Conservation (phyloP, 1,140 invertebrate genomes). For the Ridgeia piscesae region DNA sequence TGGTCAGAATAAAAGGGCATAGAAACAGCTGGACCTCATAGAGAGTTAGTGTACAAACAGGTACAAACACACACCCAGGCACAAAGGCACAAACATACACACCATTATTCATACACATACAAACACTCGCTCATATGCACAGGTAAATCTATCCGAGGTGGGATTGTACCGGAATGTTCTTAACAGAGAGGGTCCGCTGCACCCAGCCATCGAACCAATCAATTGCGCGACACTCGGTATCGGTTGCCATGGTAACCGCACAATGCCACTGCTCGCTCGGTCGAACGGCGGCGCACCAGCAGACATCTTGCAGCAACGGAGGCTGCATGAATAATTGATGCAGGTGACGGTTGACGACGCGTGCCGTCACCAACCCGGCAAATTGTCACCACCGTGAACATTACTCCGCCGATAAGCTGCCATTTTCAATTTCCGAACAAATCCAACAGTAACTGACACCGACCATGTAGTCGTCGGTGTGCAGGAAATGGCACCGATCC, state of each 20-base stretch:
- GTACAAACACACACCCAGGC: neutral
- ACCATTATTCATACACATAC: neutral
- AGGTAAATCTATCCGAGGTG: neutral
- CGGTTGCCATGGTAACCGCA: neutral
- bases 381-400: neutral
- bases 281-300: neutral
- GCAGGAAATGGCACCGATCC: neutral
- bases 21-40: neutral
- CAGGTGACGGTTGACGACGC: neutral
- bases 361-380: neutral
- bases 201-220: neutral
- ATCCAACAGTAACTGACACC: neutral
- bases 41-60: neutral
- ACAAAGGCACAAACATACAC: neutral
- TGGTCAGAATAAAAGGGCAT: neutral
- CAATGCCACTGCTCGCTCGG: neutral
- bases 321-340: neutral
- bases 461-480: no score
- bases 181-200: neutral
- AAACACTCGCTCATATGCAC: neutral
- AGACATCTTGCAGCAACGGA: neutral
- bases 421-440: neutral
- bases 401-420: neutral
- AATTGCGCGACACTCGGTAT: neutral
- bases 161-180: neutral